Percentiles rank a stretch among this genome's conserved stretches.
Evolutionary conservation across 2,113 vertebrate genomes (phyloP).

Genomic region (Alexandromys fortis): DNA sequence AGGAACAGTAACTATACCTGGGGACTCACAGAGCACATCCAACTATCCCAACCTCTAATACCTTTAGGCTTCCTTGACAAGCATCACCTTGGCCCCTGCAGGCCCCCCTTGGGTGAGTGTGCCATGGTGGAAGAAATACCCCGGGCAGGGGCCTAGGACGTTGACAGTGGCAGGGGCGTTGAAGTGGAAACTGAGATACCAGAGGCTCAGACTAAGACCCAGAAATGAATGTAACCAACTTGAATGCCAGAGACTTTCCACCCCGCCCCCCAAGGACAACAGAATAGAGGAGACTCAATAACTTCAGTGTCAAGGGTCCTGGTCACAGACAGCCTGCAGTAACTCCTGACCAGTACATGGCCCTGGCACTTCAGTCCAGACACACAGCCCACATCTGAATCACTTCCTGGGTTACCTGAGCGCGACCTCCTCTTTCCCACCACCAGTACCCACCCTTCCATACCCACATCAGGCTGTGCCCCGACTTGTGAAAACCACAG

Average conservation of each 20-base stretch:
- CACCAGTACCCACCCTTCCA: neutral
- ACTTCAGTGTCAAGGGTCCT: neutral
- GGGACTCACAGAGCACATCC: neutral
- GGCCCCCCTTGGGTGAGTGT: accelerated
- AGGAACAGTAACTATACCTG: neutral
- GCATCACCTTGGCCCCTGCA: neutral
- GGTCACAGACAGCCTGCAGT: neutral
- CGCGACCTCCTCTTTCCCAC: slow-evolving; percentile 4
- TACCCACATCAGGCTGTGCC: neutral
- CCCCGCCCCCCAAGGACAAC: neutral
- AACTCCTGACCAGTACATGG: too few relatives aligned
- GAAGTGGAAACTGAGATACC: neutral
- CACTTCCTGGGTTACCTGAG: slow-evolving; percentile 1
- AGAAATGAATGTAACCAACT: neutral
- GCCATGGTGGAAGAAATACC: neutral
- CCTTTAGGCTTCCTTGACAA: neutral
- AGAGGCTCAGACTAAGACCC: neutral
- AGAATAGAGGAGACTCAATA: neutral
- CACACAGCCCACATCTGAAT: neutral
- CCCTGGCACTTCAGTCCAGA: neutral
- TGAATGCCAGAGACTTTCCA: neutral
- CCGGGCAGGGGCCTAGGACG: neutral
- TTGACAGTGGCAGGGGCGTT: neutral
- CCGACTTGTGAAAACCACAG: slow-evolving; percentile 62
- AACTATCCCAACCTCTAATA: neutral